Percentiles rank a stretch among this genome's conserved stretches.
Evolutionary conservation across 2,113 vertebrate species (phyloP).

Genomic region (Morone chrysops): DNA sequence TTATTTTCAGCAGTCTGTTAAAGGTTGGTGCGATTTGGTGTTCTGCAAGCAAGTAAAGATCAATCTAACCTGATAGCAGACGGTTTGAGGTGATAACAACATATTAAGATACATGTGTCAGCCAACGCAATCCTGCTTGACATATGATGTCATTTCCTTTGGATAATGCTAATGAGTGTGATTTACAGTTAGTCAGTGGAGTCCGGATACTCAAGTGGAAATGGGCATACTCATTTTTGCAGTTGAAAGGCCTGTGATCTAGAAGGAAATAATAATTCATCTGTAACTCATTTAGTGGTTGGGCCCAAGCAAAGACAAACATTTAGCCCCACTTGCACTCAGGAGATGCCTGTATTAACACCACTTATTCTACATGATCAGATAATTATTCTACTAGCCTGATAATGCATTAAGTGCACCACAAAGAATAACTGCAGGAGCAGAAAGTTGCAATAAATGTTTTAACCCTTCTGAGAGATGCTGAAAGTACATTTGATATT

Average conservation of each 20-base stretch:
- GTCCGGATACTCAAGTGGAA: conserved; percentile 58
- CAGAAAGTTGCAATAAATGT: neutral
- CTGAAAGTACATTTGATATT: conserved; percentile 18
- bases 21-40: neutral
- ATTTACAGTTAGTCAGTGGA: conserved; percentile 35
- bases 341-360: neutral
- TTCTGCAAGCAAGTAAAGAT: neutral
- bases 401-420: conserved; percentile 17
- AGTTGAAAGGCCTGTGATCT: conserved; percentile 26
- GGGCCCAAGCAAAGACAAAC: conserved; percentile 3
- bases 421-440: neutral
- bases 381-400: neutral
- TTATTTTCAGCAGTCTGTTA: too few relatives aligned
- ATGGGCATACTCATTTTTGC: conserved; percentile 50
- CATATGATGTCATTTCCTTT: conserved; percentile 49
- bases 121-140: neutral
- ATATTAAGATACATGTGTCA: neutral
- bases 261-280: conserved; percentile 34
- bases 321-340: neutral
- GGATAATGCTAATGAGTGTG: conserved; percentile 34
- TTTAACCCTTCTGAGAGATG: conserved; percentile 8
- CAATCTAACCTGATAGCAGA: neutral
- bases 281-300: conserved; percentile 61
- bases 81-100: neutral
- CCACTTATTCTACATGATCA: neutral